A percentile compares a stretch with the other conserved stretches of the same genome.
phyloP scores from a whole-genome alignment of 2,113 vertebrate genomes.

The Eira barbara region DNA sequence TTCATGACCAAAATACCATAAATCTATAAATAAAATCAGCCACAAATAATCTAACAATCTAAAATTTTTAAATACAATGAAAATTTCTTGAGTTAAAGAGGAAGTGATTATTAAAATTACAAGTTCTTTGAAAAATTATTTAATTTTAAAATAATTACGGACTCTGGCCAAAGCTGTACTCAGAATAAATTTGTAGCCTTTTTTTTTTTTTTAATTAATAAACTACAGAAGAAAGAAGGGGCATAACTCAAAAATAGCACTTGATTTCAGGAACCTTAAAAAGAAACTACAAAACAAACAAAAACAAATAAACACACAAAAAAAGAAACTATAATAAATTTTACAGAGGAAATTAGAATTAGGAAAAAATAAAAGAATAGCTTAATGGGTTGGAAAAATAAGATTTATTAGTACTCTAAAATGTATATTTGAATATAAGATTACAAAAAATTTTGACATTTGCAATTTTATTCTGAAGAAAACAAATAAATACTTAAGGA shows the following conservation, averaged over 20 bases:
- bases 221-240: neutral
- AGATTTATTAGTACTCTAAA: neutral
- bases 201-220: neutral
- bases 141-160: neutral
- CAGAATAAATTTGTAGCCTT: neutral
- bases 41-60: neutral
- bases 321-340: neutral
- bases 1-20: neutral
- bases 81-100: neutral
- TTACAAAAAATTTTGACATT: neutral
- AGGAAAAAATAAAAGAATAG: neutral
- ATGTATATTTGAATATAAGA: neutral
- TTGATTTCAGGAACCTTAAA: neutral
- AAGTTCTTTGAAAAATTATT: neutral
- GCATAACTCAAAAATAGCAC: neutral
- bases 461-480: neutral
- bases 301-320: neutral
- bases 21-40: neutral
- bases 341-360: neutral
- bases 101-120: neutral
- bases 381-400: neutral
- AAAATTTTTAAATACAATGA: neutral
- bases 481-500: neutral
- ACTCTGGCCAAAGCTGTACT: neutral
- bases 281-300: neutral